Conservation (phyloP, 1,140 invertebrate species). For the Aphelenchoides besseyi region DNA sequence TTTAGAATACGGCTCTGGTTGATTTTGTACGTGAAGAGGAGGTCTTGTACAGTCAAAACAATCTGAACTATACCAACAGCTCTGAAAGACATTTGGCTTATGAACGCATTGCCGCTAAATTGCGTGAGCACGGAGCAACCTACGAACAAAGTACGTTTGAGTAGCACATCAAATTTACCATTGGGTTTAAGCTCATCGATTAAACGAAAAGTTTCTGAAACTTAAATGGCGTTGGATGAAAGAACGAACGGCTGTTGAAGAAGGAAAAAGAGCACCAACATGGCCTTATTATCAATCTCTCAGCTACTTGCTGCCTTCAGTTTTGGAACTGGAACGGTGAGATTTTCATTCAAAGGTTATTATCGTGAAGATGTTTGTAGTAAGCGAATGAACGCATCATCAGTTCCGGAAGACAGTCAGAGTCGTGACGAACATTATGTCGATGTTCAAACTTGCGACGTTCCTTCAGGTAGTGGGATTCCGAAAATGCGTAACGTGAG, state of each 20-base stretch:
- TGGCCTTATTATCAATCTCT: constrained; percentile 22
- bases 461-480: not conserved
- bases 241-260: not conserved
- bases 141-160: constrained; percentile 20
- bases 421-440: constrained; percentile 17
- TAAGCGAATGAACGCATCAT: constrained; percentile 15
- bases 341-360: not conserved
- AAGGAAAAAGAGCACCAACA: constrained; percentile 10
- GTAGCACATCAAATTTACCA: too few relatives aligned
- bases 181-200: constrained; percentile 10
- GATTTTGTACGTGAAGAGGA: constrained; percentile 6
- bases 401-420: constrained; percentile 1
- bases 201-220: constrained; percentile 22
- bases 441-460: constrained; percentile 16
- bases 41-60: not conserved
- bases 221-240: constrained; percentile 21
- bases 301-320: constrained; percentile 20
- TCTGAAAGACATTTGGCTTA: constrained; percentile 14
- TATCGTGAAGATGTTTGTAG: not conserved
- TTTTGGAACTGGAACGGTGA: constrained; percentile 18
- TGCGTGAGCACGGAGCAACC: constrained; percentile 9
- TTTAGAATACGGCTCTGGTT: not conserved
- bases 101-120: constrained; percentile 14
- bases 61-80: constrained; percentile 15
- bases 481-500: not conserved